Conservation (phyloP, 2,113 vertebrate species). For the Salvelinus alpinus region DNA sequence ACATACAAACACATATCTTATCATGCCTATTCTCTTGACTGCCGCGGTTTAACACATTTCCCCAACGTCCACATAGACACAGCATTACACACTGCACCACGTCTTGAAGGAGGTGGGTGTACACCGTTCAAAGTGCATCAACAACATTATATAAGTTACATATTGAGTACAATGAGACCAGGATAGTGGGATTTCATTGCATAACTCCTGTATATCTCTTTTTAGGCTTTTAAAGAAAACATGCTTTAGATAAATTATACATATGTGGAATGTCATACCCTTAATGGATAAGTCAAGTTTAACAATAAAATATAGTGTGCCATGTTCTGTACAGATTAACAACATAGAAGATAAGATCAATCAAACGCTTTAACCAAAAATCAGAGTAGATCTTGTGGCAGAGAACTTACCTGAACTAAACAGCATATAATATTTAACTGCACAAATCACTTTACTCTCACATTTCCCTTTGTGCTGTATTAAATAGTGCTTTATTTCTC, state of each 20-base stretch:
- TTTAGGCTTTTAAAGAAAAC: conserved; percentile 31
- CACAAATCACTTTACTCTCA: background rate
- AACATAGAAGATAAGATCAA: no score
- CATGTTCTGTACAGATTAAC: no score
- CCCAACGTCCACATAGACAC: no score
- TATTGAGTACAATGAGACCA: conserved; percentile 43
- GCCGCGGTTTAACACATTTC: no score
- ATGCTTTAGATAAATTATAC: conserved; percentile 52
- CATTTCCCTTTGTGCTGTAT: no score
- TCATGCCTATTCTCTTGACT: no score
- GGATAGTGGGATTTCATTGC: conserved; percentile 54
- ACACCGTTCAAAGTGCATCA: background rate
- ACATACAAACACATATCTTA: no score
- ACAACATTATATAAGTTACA: conserved; percentile 53
- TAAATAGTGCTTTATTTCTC: background rate
- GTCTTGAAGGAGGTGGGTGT: background rate
- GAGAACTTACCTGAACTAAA: background rate
- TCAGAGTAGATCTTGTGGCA: no score
- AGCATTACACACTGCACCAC: no score
- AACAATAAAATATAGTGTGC: no score
- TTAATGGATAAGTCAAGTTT: no score
- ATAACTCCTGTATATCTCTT: conserved; percentile 51
- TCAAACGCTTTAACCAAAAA: no score
- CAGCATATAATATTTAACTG: background rate
- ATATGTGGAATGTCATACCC: conserved; percentile 6